phyloP scores from a whole-genome alignment of 2,797 vertebrate genomes.

The Chlorospingus flavigularis region DNA sequence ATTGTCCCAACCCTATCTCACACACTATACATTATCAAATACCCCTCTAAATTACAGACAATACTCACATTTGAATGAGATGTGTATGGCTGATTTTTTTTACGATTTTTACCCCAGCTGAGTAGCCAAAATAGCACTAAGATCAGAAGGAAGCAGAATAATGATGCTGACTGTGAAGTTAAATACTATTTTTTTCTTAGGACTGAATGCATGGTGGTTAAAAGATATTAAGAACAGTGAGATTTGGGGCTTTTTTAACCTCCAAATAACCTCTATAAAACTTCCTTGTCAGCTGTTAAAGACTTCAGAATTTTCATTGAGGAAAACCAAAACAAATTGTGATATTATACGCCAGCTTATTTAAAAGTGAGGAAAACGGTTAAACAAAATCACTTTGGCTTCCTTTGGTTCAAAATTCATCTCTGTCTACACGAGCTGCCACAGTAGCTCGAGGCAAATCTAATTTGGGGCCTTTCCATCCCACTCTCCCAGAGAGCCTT shows the following conservation, averaged over 20 bases:
- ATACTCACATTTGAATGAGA: background rate
- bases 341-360: background rate
- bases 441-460: constrained; percentile 3
- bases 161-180: background rate
- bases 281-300: background rate
- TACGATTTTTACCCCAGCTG: background rate
- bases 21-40: background rate
- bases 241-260: background rate
- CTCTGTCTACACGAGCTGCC: background rate
- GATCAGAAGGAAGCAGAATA: background rate
- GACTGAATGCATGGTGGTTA: background rate
- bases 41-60: background rate
- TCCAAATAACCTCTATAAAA: constrained; percentile 17
- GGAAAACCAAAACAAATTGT: constrained; percentile 44
- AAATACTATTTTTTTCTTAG: background rate
- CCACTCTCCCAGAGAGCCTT: background rate
- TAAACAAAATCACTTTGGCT: constrained; percentile 31
- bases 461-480: constrained; percentile 37
- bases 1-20: background rate
- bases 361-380: constrained; percentile 9
- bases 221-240: background rate
- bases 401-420: constrained; percentile 18
- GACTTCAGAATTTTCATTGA: background rate
- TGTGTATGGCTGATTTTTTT: background rate
- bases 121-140: background rate